Base-by-base conservation (phyloP, 2,113 vertebrate species). In the Microtus richardsoni region DNA sequence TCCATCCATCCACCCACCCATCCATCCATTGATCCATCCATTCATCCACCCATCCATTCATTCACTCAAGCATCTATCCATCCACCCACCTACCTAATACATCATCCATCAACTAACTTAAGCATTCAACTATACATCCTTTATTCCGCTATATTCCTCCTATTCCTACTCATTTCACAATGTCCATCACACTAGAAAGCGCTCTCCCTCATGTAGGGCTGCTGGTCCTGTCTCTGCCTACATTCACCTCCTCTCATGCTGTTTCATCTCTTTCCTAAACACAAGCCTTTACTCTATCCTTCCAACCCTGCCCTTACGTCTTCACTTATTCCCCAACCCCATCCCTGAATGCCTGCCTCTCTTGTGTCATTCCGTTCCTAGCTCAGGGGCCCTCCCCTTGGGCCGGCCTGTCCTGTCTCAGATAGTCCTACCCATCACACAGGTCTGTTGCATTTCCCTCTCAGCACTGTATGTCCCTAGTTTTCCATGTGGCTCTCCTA, bases 191-290 rank as follows among this genome's bases (percentile, higher is more conserved):
- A 44, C 3, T 26, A 26, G 24, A 80, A 62, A 52, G 73, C 14
- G 0, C 14, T 0, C 41, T 75, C 11, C 77, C 16, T 64, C 5
- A 28, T 0, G 2, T 19, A 12, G 10, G 30, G 52, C 28, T 3
- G 41, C 71, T 28, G 2, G 6, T 30, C 30, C 54, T 86, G 16
- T 78, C 62, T 44, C 44, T 28, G 54, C 36, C 58, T 22, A 58
- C 75, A 44, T 54, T 66, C 54, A 3, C 36, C 77, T 44, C 62
- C 74, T 66, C 54, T 83, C 71, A 75, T 44, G 33, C 30, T 7
- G 26, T 16, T 8, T 60, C 14, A 33, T 54, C 33, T 36, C 71
- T 83, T 66, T 78, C 66, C 41, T 41, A 84, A n/a, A 47, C 41
- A 39, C 2, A 44, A 66, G 64, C 52, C 80, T 52, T 21, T 54